Conservation (phyloP, 1,140 invertebrate genomes). For the Leptopilina boulardi region DNA sequence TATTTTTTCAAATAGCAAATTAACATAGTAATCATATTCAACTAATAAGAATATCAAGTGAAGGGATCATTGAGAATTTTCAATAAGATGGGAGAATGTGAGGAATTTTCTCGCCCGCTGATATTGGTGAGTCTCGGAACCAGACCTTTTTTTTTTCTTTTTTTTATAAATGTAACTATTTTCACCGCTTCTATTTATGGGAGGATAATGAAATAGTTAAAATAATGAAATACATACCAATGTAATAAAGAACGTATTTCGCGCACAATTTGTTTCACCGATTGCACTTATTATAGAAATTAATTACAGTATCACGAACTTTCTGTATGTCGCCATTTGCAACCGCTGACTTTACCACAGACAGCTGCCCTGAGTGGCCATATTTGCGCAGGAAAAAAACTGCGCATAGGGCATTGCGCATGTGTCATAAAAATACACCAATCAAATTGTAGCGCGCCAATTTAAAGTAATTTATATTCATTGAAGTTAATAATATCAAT, state of each 20-base stretch:
- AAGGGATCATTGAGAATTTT: no score
- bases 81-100: no score
- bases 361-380: constrained; percentile 52
- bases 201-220: background rate
- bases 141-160: no score
- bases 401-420: background rate
- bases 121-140: background rate
- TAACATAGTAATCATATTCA: no score
- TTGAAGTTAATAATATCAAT: background rate
- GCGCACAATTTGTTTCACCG: constrained; percentile 58
- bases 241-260: constrained; percentile 55
- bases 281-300: constrained; percentile 62
- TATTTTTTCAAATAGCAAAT: no score
- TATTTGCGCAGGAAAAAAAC: background rate
- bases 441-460: background rate
- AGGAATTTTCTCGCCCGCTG: constrained; percentile 6
- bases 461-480: background rate
- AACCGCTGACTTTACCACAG: constrained; percentile 66
- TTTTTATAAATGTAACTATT: background rate
- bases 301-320: constrained; percentile 67
- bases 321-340: constrained; percentile 74
- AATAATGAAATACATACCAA: constrained; percentile 58
- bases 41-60: no score
- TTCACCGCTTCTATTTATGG: background rate
- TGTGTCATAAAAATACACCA: background rate